These are phyloP conservation scores for Brachyptera putata DNA, from an alignment of 2,888 invertebrate species.

Conservation along the genomic window DNA sequence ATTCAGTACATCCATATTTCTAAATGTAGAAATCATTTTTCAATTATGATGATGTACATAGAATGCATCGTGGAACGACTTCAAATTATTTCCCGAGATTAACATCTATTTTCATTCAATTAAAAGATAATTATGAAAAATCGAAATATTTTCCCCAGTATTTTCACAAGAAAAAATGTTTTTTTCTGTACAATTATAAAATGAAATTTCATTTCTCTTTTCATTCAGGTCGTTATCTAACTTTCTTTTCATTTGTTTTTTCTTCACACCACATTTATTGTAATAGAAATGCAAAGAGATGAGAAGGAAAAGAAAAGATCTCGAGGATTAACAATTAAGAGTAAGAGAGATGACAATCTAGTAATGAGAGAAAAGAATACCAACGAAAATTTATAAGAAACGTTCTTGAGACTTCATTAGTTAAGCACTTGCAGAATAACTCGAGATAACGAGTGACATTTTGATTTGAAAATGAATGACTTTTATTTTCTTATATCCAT, in stretches of 20 bases:
- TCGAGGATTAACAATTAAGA: conserved; percentile 9
- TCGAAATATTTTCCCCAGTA: too few species aligned
- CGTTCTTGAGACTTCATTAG: conserved; percentile 21
- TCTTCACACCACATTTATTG: conserved; percentile 20
- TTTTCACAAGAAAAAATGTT: background rate
- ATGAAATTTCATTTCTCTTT: conserved; percentile 27
- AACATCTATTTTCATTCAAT: too few species aligned
- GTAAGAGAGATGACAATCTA: background rate
- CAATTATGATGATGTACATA: too few species aligned
- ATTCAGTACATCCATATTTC: too few species aligned
- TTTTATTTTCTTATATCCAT: background rate
- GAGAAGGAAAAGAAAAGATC: conserved; percentile 7
- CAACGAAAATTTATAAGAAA: conserved; percentile 14
- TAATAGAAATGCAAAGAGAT: background rate
- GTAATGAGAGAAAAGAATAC: conserved; percentile 2
- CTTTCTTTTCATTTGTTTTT: conserved; percentile 15
- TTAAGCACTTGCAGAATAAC: conserved; percentile 18
- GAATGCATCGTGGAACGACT: too few species aligned
- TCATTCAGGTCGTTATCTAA: conserved; percentile 25
- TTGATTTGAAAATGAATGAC: conserved; percentile 25
- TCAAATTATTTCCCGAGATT: too few species aligned
- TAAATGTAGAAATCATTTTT: too few species aligned
- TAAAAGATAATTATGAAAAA: background rate
- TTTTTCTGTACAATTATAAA: conserved; percentile 9
- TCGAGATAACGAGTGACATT: conserved; percentile 25